These are phyloP conservation scores for Alcedo atthis DNA, from an alignment of 2,797 vertebrate genomes.

Conservation along the genomic window DNA sequence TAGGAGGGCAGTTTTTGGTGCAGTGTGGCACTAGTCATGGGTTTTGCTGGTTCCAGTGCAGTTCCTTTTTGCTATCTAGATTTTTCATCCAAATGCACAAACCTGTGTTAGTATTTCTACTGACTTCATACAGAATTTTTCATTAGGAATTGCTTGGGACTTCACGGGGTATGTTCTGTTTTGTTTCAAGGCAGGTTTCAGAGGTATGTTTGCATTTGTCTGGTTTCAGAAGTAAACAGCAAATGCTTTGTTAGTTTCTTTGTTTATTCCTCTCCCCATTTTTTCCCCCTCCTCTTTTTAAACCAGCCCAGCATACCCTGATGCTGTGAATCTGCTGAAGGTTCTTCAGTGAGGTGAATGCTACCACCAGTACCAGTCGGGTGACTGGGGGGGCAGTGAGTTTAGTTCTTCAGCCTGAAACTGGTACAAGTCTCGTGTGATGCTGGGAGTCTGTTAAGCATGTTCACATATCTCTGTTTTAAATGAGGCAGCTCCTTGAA, in stretches of 20 bases:
- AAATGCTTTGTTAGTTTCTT: too few species aligned
- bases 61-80: neutral
- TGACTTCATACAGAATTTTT: neutral
- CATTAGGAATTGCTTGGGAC: neutral
- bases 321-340: neutral
- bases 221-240: accelerated
- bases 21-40: neutral
- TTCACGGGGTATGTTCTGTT: accelerated
- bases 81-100: neutral
- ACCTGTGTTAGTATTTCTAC: accelerated
- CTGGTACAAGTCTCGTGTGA: accelerated
- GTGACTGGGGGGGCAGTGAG: neutral
- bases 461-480: neutral
- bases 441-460: neutral
- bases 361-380: accelerated
- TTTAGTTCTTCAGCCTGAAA: neutral
- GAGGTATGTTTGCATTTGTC: neutral
- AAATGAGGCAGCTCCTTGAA: neutral
- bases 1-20: neutral
- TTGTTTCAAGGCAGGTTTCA: neutral
- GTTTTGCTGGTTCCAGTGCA: neutral
- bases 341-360: accelerated
- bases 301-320: neutral
- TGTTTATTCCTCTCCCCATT: accelerated
- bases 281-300: neutral